Percentiles rank a stretch among this genome's conserved stretches.
These are phyloP conservation scores for Babylonia areolata DNA, from an alignment of 1,140 invertebrate genomes.

Conservation along the genomic window DNA sequence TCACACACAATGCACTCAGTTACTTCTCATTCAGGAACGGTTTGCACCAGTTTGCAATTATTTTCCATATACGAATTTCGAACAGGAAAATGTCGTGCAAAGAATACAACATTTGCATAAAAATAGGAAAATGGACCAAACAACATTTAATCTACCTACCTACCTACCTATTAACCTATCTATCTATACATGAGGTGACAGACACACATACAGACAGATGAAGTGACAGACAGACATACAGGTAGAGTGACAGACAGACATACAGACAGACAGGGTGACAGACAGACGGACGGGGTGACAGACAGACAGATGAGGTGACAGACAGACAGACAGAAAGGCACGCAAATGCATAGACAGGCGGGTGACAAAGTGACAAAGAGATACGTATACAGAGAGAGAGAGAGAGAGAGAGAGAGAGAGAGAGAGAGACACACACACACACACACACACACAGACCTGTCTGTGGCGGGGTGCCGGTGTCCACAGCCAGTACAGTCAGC, in stretches of 20 bases:
- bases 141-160: no score
- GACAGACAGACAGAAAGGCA: not conserved
- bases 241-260: not conserved
- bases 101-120: no score
- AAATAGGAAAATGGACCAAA: no score
- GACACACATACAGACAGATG: not conserved
- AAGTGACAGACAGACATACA: not conserved
- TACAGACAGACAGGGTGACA: not conserved
- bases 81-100: no score
- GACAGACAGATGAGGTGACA: not conserved
- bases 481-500: slow-evolving; percentile 90
- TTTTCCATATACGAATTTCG: no score
- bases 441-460: slow-evolving; percentile 77
- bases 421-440: not conserved
- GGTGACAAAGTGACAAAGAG: not conserved
- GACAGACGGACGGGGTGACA: not conserved
- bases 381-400: not conserved
- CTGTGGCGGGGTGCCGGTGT: slow-evolving; percentile 86
- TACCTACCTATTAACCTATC: no score
- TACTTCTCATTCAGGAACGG: no score
- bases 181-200: no score
- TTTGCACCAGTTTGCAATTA: no score
- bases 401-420: not conserved
- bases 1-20: no score
- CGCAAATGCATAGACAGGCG: not conserved